Percentiles rank a stretch among this genome's conserved stretches.
These are phyloP conservation scores for Xiphophorus couchianus DNA, from an alignment of 2,113 vertebrate species.

Conservation along the genomic window DNA sequence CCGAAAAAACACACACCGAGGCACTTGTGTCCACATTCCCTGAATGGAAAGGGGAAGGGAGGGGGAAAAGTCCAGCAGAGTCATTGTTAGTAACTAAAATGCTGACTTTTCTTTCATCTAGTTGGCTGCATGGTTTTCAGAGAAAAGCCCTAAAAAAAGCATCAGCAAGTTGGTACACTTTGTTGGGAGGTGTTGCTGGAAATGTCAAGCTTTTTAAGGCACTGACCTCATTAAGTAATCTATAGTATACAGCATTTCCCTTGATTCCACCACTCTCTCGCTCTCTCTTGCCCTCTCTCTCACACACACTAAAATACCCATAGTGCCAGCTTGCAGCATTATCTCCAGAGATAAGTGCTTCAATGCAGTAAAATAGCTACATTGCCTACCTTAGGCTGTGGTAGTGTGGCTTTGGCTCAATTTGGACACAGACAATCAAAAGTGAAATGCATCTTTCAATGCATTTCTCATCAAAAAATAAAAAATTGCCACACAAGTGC, in stretches of 20 bases:
- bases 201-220: constrained; percentile 52
- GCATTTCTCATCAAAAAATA: not conserved
- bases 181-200: constrained; percentile 21
- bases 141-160: constrained; percentile 23
- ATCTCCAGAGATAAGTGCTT: constrained; percentile 15
- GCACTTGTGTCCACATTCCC: not conserved
- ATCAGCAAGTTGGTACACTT: constrained; percentile 16
- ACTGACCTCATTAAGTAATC: constrained; percentile 52
- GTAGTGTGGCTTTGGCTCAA: not conserved
- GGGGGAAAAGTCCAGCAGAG: constrained; percentile 16
- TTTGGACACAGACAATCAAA: not conserved
- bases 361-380: constrained; percentile 22
- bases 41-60: not conserved
- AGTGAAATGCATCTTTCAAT: not conserved
- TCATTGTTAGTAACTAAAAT: constrained; percentile 21
- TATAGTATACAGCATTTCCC: constrained; percentile 22
- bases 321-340: not conserved
- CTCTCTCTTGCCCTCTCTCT: not conserved
- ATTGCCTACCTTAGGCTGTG: not conserved
- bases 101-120: constrained; percentile 49
- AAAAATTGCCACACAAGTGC: not conserved
- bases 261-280: constrained; percentile 22
- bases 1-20: not conserved
- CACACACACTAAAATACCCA: not conserved
- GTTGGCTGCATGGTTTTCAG: constrained; percentile 9